phyloP scores from a whole-genome alignment of 2,113 vertebrate genomes.

The Melospiza georgiana region DNA sequence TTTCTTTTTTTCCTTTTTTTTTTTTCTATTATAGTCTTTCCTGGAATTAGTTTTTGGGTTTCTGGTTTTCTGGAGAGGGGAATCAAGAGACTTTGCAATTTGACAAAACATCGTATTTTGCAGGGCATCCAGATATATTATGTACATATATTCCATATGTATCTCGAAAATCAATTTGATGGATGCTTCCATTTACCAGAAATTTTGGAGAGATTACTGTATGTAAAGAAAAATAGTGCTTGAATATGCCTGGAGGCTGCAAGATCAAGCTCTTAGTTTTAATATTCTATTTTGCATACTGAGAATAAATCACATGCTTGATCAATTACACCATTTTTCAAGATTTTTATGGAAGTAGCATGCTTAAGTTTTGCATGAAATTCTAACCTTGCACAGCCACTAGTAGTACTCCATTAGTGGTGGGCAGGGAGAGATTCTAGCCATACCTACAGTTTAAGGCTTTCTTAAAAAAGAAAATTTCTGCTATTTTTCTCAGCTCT shows the following conservation, averaged over 20 bases:
- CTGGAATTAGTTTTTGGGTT: not conserved
- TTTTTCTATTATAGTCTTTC: not conserved
- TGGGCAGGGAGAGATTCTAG: not conserved
- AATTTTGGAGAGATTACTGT: not conserved
- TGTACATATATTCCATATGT: not conserved
- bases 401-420: not conserved
- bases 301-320: not conserved
- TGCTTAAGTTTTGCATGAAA: not conserved
- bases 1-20: not conserved
- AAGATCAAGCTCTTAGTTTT: not conserved
- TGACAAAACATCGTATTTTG: not conserved
- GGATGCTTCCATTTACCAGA: not conserved
- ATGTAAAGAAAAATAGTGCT: not conserved
- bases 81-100: not conserved
- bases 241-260: not conserved
- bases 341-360: not conserved
- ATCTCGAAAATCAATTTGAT: not conserved
- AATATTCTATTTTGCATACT: not conserved
- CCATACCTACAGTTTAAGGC: not conserved
- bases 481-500: not conserved
- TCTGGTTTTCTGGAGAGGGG: not conserved
- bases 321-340: not conserved
- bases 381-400: not conserved
- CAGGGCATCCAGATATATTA: not conserved
- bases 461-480: not conserved